Conservation (phyloP, 2,888 invertebrate species). For the Kuschelorhynchus macadamiae region DNA sequence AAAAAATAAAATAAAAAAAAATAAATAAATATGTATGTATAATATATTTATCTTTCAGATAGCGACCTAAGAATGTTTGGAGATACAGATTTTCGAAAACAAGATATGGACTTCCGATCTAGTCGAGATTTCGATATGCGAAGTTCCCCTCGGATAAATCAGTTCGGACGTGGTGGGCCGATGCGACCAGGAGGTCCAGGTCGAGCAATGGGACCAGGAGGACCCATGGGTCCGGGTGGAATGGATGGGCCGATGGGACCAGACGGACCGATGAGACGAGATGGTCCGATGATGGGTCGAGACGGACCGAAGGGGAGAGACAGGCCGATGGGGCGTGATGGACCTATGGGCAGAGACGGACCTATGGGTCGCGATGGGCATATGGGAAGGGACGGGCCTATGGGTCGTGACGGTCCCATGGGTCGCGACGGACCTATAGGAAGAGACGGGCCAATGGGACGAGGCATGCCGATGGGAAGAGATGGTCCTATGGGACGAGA, state of each 20-base stretch:
- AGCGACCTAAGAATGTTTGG: conserved; percentile 57
- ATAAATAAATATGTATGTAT: too few species aligned
- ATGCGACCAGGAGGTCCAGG: conserved; percentile 19
- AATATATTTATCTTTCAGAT: conserved; percentile 50
- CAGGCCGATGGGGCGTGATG: not conserved
- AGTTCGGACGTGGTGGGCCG: conserved; percentile 34
- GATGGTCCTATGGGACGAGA: conserved; percentile 12
- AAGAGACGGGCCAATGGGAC: not conserved
- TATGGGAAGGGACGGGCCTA: not conserved
- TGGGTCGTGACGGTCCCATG: conserved; percentile 1
- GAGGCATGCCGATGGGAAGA: not conserved
- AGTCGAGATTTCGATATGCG: conserved; percentile 61
- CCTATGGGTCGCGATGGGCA: not conserved
- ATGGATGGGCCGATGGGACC: conserved; percentile 7
- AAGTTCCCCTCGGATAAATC: conserved; percentile 41
- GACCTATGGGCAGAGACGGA: not conserved
- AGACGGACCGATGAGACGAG: not conserved
- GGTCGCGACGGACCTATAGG: too few species aligned
- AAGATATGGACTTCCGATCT: conserved; percentile 58
- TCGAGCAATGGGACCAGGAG: conserved; percentile 1
- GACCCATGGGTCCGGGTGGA: not conserved
- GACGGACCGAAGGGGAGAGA: conserved; percentile 3
- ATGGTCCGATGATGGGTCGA: not conserved
- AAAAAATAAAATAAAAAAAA: too few species aligned
- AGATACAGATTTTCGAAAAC: conserved; percentile 52